These are phyloP conservation scores for Callyntrura sp. DNA, from an alignment of 2,888 invertebrate species.

Conservation along the genomic window DNA sequence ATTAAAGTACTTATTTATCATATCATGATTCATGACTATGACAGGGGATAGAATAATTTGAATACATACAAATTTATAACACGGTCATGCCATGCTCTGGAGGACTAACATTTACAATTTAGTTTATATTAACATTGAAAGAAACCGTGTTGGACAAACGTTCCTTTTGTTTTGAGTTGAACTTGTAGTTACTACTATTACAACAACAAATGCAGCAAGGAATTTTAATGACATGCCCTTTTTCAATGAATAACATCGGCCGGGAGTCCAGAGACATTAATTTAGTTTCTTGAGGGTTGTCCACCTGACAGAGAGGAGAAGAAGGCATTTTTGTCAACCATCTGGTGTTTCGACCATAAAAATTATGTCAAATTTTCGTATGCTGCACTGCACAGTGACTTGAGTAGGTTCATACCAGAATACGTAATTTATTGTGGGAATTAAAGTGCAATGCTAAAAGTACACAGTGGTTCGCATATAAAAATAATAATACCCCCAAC, in stretches of 20 bases:
- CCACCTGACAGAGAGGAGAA: background rate
- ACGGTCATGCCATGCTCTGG: background rate
- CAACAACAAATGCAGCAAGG: background rate
- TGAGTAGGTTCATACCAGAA: background rate
- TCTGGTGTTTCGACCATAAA: background rate
- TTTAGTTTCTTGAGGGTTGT: background rate
- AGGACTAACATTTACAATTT: background rate
- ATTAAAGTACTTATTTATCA: conserved; percentile 23
- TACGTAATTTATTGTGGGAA: conserved; percentile 48
- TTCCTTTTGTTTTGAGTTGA: background rate
- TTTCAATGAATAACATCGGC: background rate
- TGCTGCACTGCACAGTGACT: background rate
- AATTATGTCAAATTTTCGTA: background rate
- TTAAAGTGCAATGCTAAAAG: conserved; percentile 12
- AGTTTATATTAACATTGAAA: background rate
- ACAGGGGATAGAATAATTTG: background rate
- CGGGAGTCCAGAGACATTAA: background rate
- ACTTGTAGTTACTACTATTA: background rate
- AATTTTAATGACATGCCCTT: background rate
- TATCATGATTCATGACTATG: no score
- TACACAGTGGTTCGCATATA: background rate
- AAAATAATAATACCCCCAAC: background rate
- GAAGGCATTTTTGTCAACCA: background rate
- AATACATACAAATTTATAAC: background rate
- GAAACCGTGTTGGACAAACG: background rate